Evolutionary conservation across 1,140 invertebrate genomes (phyloP), one percentile per base, ranked within the genome.

Genomic region (Whitmania pigra): DNA sequence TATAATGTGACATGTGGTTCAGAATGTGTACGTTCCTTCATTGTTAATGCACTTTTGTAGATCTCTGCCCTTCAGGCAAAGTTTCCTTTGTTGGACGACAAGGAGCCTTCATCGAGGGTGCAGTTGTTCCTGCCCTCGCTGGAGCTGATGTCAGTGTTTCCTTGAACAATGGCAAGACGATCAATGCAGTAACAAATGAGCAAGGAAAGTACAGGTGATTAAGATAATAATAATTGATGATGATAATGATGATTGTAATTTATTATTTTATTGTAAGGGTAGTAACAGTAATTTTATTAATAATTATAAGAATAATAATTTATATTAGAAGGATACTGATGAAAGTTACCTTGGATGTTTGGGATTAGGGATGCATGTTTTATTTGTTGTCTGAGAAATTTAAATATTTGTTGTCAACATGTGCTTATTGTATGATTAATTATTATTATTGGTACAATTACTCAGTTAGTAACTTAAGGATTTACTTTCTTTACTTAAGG

Each of bases 1-100:
- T n/a, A n/a, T n/a, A n/a, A n/a, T n/a, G n/a, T n/a, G n/a, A n/a
- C n/a, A n/a, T n/a, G n/a, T n/a, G n/a, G n/a, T n/a, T n/a, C n/a
- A n/a, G n/a, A n/a, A n/a, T n/a, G n/a, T n/a, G n/a, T n/a, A n/a
- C n/a, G n/a, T n/a, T n/a, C n/a, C n/a, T n/a, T n/a, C n/a, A n/a
- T n/a, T n/a, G n/a, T n/a, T n/a, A n/a, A n/a, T 77, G 76, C 57
- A 77, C 78, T 5, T 74, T 74, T 13, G 74, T 80, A 71, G 86
- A 88, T 69, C 88, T 90, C 75, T 95, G 93, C 79, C 83, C 87
- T n/a, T 84, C 88, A 20, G 86, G 87, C 74, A 86, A 81, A 0
- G 80, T 83, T 0, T 76, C 78, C 20, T 86, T 88, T 75, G 75
- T 78, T 40, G 86, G 85, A 2, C 80, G 83, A 71, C 80, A 78